Conservation (phyloP, 2,888 invertebrate species). For the Pherbina coryleti region DNA sequence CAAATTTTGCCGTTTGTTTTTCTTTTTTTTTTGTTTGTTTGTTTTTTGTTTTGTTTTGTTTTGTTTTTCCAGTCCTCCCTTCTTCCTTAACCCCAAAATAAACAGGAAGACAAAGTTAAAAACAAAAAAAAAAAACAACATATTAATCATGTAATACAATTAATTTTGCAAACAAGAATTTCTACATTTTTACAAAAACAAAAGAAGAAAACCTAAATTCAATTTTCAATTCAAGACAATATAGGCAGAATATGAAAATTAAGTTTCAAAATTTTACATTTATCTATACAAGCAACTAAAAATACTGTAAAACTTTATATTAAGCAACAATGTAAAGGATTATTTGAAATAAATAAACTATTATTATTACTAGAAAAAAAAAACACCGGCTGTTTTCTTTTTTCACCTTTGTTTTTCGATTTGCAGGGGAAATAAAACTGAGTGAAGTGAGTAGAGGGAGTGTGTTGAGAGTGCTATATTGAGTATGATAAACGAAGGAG, state of each 20-base stretch:
- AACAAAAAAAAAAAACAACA: neutral
- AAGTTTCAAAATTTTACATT: constrained; percentile 4
- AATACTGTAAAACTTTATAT: constrained; percentile 11
- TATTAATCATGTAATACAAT: neutral
- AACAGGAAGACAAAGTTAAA: neutral
- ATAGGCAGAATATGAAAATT: neutral
- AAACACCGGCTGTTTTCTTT: neutral
- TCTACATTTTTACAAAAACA: constrained; percentile 4
- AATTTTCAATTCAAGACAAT: constrained; percentile 8
- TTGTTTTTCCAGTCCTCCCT: too few relatives aligned
- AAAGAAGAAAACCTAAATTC: too few relatives aligned
- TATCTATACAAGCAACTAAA: constrained; percentile 3
- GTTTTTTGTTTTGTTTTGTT: neutral
- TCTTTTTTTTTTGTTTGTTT: neutral
- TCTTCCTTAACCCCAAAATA: too few relatives aligned
- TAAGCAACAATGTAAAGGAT: constrained; percentile 24
- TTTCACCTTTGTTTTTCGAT: too few relatives aligned
- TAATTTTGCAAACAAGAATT: neutral
- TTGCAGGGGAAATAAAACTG: too few relatives aligned
- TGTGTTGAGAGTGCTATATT: too few relatives aligned
- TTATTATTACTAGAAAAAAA: constrained; percentile 16
- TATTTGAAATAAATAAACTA: constrained; percentile 29
- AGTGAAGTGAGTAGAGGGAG: too few relatives aligned
- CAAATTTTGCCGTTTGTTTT: neutral
- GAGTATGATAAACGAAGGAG: too few relatives aligned